Conservation (phyloP, 1,140 invertebrate species). For the Patella vulgata region DNA sequence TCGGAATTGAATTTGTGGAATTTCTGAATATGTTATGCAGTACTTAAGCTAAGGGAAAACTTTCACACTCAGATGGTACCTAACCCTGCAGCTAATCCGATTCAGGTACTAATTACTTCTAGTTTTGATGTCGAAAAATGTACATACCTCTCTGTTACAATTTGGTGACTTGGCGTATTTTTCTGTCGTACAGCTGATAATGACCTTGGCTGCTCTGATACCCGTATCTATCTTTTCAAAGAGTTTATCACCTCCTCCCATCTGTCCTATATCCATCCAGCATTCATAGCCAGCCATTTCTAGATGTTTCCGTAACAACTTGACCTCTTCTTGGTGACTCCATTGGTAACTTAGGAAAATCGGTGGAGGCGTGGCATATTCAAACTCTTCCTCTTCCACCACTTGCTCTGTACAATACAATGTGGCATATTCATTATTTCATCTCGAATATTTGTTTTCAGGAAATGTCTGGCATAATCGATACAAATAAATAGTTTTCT, state of each 20-base stretch:
- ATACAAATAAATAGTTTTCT: too few species aligned
- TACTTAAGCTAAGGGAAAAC: too few species aligned
- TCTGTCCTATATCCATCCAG: constrained; percentile 65
- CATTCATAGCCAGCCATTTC: constrained; percentile 54
- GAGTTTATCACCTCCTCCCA: constrained; percentile 64
- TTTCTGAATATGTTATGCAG: too few species aligned
- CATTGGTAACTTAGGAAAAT: constrained; percentile 65
- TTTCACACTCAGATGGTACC: too few species aligned
- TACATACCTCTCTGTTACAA: constrained; percentile 61
- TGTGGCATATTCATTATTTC: too few species aligned
- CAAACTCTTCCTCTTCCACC: constrained; percentile 54
- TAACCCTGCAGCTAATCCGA: too few species aligned
- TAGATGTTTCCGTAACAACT: constrained; percentile 52
- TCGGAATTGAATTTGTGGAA: too few species aligned
- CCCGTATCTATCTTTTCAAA: constrained; percentile 60
- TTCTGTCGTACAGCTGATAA: constrained; percentile 56
- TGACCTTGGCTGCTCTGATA: constrained; percentile 55
- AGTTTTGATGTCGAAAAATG: too few species aligned
- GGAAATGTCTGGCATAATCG: too few species aligned
- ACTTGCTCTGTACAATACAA: constrained; percentile 48
- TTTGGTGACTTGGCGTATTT: constrained; percentile 62
- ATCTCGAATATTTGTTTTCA: too few species aligned
- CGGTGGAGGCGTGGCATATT: constrained; percentile 50
- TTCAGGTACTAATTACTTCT: too few species aligned
- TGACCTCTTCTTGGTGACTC: constrained; percentile 58